Percentiles rank a stretch among this genome's conserved stretches.
These are phyloP conservation scores for Hippocampus guttulatus DNA, from an alignment of 2,113 vertebrate genomes.

Conservation along the genomic window DNA sequence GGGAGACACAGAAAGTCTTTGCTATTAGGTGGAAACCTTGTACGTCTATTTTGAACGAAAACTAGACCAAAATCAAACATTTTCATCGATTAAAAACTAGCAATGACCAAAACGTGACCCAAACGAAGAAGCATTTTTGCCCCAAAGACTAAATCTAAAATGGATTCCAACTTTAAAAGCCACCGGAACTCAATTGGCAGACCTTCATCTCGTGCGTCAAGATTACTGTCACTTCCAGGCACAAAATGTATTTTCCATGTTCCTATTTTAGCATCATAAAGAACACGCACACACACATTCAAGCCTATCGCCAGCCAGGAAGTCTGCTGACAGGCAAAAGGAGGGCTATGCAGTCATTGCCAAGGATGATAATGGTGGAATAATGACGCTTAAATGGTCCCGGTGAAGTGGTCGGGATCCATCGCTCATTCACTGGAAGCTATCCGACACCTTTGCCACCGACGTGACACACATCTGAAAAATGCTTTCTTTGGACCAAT, in stretches of 20 bases:
- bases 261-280: constrained; percentile 52
- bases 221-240: neutral
- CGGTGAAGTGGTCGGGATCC: constrained; percentile 43
- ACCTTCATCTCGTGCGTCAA: neutral
- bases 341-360: constrained; percentile 50
- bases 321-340: constrained; percentile 45
- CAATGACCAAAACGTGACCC: no score
- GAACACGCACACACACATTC: constrained; percentile 20
- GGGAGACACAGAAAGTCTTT: no score
- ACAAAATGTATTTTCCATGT: neutral
- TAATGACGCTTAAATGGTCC: constrained; percentile 64
- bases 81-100: no score
- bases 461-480: constrained; percentile 15
- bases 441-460: constrained; percentile 29
- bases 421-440: constrained; percentile 55
- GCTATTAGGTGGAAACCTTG: no score
- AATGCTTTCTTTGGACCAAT: neutral
- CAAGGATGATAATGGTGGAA: constrained; percentile 61
- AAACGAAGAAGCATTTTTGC: no score
- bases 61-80: no score
- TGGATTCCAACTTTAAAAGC: neutral
- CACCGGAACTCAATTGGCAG: neutral
- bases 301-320: constrained; percentile 50
- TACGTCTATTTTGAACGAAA: no score
- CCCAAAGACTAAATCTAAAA: no score